Evolutionary conservation across 2,888 invertebrate species (phyloP), one percentile per base, ranked within the genome.

Genomic region (Zhengitettix transpicula): DNA sequence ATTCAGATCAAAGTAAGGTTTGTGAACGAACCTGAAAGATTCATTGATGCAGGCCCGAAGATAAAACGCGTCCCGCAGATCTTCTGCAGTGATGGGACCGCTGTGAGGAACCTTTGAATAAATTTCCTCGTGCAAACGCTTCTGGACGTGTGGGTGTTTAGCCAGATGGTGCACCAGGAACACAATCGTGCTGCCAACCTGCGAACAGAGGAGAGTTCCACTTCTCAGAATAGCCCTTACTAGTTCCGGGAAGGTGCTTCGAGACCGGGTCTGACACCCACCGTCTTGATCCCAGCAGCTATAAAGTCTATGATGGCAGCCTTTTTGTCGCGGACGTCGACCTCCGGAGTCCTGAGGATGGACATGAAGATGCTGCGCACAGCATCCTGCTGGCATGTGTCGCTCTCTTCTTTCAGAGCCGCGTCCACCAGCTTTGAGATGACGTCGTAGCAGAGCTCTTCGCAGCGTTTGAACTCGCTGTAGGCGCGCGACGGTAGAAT

Each of bases 231-330:
- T 7, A 28, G 28, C 28, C 28, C 28, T 28, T 5, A 28, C 28
- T 2, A 28, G 2, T 28, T 28, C 3, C 2, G 28, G 3, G 28
- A 28, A 28, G 28, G 28, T 28, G 3, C 28, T 28, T 28, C 40
- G 15, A 7, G 28, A 28, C 28, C 7, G 28, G 28, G 3, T 28
- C 3, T 28, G 28, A 28, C 2, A 66, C 73, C 74, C 71, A 90
- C 85, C 69, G 91, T 90, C 71, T 89, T 88, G 69, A 91, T 90
- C 55, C 90, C 90, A 44, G 90, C 89, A 10, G 89, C 86, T 66
- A 91, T 85, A 68, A 91, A 89, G 73, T 92, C 91, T 54, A 91
- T 86, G 58, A 90, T 83, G 0, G 87, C 88, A 0, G 89, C 87
- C 68, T 87, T 88, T 72, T 90, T 89, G 69, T 92, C 91, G 57